phyloP scores from a whole-genome alignment of 2,888 invertebrate species.

The Eurytoma adleriae region DNA sequence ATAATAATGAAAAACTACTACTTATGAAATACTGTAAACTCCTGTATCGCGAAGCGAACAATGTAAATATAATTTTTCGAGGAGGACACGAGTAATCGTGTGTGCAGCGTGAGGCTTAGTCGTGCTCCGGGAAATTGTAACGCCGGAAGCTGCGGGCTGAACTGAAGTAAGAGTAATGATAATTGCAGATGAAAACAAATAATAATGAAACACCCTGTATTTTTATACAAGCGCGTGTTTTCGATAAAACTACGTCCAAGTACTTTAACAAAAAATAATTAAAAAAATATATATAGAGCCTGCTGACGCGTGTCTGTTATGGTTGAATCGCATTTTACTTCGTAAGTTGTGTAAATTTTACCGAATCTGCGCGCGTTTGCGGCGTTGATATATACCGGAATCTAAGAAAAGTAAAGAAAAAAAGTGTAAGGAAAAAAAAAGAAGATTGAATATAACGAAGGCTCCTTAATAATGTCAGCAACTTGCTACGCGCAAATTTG shows the following conservation, averaged over 20 bases:
- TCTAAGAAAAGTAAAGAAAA: slow-evolving; percentile 20
- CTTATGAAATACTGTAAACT: slow-evolving; percentile 44
- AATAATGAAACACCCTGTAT: slow-evolving; percentile 60
- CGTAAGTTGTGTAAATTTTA: slow-evolving; percentile 56
- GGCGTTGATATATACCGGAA: slow-evolving; percentile 34
- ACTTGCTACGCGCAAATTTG: slow-evolving; percentile 57
- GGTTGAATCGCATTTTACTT: slow-evolving; percentile 54
- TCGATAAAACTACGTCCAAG: slow-evolving; percentile 58
- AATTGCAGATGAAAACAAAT: slow-evolving; percentile 47
- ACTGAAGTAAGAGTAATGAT: slow-evolving; percentile 40
- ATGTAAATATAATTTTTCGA: slow-evolving; percentile 52
- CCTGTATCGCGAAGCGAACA: slow-evolving; percentile 56
- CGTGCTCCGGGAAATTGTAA: slow-evolving; percentile 39
- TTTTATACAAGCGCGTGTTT: slow-evolving; percentile 59
- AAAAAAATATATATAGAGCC: slow-evolving; percentile 45
- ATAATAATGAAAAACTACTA: slow-evolving; percentile 27
- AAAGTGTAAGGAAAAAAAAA: slow-evolving; percentile 16
- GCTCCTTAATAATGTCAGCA: slow-evolving; percentile 52
- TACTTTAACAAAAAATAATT: slow-evolving; percentile 51
- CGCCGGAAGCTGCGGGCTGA: slow-evolving; percentile 46
- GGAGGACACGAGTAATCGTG: slow-evolving; percentile 40
- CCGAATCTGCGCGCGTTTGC: slow-evolving; percentile 52
- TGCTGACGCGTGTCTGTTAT: slow-evolving; percentile 54
- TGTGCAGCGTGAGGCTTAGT: slow-evolving; percentile 41
- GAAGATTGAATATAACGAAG: slow-evolving; percentile 27